These are phyloP conservation scores for Lamellibrachia satsuma DNA, from an alignment of 2,888 invertebrate species.

Conservation along the genomic window DNA sequence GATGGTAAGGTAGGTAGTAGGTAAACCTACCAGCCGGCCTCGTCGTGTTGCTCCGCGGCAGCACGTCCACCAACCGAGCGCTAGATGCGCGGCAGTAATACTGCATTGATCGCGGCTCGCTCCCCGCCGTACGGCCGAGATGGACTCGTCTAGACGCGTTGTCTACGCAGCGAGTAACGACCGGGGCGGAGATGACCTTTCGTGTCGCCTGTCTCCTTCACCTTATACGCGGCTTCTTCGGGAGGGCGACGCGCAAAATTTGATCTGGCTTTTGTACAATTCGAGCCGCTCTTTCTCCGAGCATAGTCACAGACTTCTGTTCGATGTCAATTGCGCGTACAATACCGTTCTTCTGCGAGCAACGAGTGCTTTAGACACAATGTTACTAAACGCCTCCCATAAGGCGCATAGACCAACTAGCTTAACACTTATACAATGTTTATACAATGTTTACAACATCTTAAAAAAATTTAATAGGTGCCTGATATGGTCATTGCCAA, in stretches of 20 bases:
- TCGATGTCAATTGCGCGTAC: neutral
- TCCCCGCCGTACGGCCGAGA: neutral
- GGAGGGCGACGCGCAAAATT: neutral
- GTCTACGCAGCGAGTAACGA: neutral
- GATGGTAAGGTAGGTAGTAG: neutral
- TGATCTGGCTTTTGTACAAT: neutral
- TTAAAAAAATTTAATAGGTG: neutral
- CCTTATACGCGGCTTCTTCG: neutral
- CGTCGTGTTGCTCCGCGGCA: neutral
- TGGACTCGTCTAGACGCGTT: neutral
- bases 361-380: neutral
- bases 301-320: neutral
- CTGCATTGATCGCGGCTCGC: neutral
- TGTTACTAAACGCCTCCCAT: neutral
- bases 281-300: neutral
- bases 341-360: neutral
- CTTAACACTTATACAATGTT: too few species aligned
- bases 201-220: neutral
- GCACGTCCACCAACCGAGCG: neutral
- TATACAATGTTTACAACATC: too few species aligned
- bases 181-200: neutral
- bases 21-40: neutral
- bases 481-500: neutral
- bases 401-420: too few species aligned
- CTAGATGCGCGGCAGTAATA: neutral